Base-by-base conservation (phyloP, 2,888 invertebrate species). In the Aporophyla nigra region DNA sequence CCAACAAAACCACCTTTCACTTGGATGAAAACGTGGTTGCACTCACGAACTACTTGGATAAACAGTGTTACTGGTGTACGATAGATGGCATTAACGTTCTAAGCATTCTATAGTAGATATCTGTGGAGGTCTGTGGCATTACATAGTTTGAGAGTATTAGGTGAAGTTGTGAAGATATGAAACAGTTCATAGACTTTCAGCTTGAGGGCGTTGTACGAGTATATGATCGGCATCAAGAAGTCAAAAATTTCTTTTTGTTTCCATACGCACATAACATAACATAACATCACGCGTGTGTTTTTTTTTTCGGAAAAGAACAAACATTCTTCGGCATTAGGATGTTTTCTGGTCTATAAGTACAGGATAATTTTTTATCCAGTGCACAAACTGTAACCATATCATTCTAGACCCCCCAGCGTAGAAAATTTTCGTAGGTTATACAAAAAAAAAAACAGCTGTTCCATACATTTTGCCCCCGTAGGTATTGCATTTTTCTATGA, bases 81-180 rank as follows among this genome's bases (percentile, higher is more conserved):
- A 21, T 69, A 86, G 86, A 86, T 86, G 86, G 86, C 85, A 40
- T 51, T 61, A 43, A 16, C 5, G 53, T 63, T 24, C 19, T n/a
- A 9, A 19, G n/a, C 2, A 16, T 12, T 43, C 12, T 49, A 56
- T 2, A 16, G 3, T 7, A 5, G 21, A 58, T 14, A 33, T 67
- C 12, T 24, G 14, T 21, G 4, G 19, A 40, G 14, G 1, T 21
- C 16, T 27, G 7, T 27, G 5, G 21, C 16, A 6, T 12, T 56
- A 16, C 71, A 81, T 82, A 74, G 78, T 67, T 54, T 21, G 24
- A 40, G 6, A 24, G 14, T 6, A 6, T n/a, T 19, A 10, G 19
- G 19, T 10, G 27, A 19, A 5, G n/a, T 53, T 24, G 51, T 43
- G 4, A 24, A 43, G 1, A 40, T 53, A 24, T 51, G 5, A 59